phyloP scores from a whole-genome alignment of 2,888 invertebrate genomes.

The Subacronicta megacephala region DNA sequence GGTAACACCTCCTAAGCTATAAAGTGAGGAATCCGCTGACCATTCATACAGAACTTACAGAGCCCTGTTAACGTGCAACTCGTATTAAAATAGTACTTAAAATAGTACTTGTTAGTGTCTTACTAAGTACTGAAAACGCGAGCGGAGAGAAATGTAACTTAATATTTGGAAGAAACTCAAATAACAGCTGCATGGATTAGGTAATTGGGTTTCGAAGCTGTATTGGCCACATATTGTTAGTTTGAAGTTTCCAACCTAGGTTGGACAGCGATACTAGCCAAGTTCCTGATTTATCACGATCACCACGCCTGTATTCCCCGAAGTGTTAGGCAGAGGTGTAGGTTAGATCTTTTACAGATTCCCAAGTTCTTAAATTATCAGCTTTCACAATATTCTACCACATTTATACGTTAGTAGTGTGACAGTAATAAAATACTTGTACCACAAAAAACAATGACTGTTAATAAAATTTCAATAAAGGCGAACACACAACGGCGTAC shows the following conservation, averaged over 20 bases:
- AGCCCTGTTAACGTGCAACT: constrained; percentile 16
- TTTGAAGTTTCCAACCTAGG: too few relatives aligned
- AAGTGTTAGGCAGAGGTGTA: too few relatives aligned
- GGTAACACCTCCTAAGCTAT: constrained; percentile 41
- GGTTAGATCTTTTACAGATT: too few relatives aligned
- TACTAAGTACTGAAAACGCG: constrained; percentile 2
- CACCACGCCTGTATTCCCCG: too few relatives aligned
- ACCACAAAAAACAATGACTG: constrained; percentile 64
- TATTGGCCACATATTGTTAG: too few relatives aligned
- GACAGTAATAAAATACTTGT: constrained; percentile 49
- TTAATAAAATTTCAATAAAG: constrained; percentile 64
- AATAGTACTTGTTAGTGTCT: constrained; percentile 9
- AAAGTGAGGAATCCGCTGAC: constrained; percentile 53
- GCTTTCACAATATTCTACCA: constrained; percentile 25
- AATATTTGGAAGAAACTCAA: neutral
- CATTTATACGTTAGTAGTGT: constrained; percentile 42
- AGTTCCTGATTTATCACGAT: too few relatives aligned
- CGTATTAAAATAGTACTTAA: constrained; percentile 33
- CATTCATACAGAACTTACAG: constrained; percentile 44
- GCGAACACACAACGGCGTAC: constrained; percentile 58
- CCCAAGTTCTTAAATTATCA: constrained; percentile 2
- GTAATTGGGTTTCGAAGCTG: too few relatives aligned
- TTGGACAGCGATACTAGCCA: too few relatives aligned
- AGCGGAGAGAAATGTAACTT: neutral
- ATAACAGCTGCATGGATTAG: neutral